Conservation (phyloP, 2,797 vertebrate species). For the Graptemys geographica region DNA sequence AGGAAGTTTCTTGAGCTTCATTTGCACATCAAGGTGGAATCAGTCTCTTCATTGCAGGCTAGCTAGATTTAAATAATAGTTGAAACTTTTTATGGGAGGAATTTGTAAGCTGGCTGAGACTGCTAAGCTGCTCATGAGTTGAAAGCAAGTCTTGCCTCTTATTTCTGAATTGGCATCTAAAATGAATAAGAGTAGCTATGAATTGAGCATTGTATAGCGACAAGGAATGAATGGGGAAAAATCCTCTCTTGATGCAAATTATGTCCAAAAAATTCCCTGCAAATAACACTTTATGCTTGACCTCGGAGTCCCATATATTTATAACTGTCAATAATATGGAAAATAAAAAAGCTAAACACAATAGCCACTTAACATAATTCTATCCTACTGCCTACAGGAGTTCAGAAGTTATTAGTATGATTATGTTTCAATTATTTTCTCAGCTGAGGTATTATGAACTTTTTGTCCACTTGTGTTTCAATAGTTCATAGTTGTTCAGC, state of each 20-base stretch:
- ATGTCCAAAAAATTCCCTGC: not conserved
- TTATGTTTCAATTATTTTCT: not conserved
- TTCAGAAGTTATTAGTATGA: not conserved
- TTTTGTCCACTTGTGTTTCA: not conserved
- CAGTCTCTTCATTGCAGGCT: rapidly evolving
- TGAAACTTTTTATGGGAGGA: rapidly evolving
- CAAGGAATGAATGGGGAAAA: slow-evolving; percentile 2
- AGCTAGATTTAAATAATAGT: not conserved
- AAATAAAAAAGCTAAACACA: slow-evolving; percentile 3
- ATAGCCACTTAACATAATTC: not conserved
- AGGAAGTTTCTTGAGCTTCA: not conserved
- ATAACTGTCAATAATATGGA: not conserved
- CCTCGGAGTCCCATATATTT: not conserved
- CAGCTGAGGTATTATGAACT: not conserved
- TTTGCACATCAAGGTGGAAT: not conserved
- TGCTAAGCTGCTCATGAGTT: not conserved
- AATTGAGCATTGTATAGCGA: not conserved
- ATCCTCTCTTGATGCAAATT: slow-evolving; percentile 7
- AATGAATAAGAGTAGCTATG: slow-evolving; percentile 1
- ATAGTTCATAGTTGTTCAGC: not conserved
- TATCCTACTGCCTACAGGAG: not conserved
- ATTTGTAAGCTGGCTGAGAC: not conserved
- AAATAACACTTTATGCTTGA: not conserved
- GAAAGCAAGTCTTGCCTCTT: slow-evolving; percentile 16
- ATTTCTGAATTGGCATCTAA: slow-evolving; percentile 26